phyloP scores from a whole-genome alignment of 92 coral and sea anemone genomes.

The Diadumene lineata region DNA sequence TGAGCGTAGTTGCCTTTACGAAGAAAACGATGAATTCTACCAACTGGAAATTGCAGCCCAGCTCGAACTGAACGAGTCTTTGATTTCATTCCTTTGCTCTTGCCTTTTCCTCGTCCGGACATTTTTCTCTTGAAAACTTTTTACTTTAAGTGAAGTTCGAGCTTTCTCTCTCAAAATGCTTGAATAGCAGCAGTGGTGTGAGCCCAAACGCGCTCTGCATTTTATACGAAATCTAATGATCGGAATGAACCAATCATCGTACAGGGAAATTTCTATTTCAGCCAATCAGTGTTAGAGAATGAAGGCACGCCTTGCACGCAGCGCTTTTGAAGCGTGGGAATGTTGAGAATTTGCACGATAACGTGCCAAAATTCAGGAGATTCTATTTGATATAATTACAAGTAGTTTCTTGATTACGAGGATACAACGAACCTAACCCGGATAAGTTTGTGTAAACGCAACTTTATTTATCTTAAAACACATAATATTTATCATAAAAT shows the following conservation, averaged over 20 bases:
- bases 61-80: constrained; percentile 46
- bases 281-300: background rate
- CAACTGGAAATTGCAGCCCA: constrained; percentile 55
- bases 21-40: constrained; percentile 55
- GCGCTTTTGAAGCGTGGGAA: background rate
- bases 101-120: constrained; percentile 60
- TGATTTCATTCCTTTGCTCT: constrained; percentile 34
- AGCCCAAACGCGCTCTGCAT: background rate
- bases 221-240: constrained; percentile 9
- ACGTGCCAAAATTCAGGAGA: background rate
- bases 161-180: background rate
- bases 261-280: background rate
- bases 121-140: constrained; percentile 3
- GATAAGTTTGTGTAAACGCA: too few relatives aligned
- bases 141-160: background rate
- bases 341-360: background rate
- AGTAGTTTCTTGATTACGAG: too few relatives aligned
- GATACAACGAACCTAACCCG: too few relatives aligned
- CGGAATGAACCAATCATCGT: constrained; percentile 16
- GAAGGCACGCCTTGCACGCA: background rate
- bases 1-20: constrained; percentile 54
- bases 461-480: too few relatives aligned
- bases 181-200: too few relatives aligned
- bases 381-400: too few relatives aligned
- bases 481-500: too few relatives aligned